Evolutionary conservation across 2,888 invertebrate genomes (phyloP).

Genomic region (Nemotelus nigrinus): DNA sequence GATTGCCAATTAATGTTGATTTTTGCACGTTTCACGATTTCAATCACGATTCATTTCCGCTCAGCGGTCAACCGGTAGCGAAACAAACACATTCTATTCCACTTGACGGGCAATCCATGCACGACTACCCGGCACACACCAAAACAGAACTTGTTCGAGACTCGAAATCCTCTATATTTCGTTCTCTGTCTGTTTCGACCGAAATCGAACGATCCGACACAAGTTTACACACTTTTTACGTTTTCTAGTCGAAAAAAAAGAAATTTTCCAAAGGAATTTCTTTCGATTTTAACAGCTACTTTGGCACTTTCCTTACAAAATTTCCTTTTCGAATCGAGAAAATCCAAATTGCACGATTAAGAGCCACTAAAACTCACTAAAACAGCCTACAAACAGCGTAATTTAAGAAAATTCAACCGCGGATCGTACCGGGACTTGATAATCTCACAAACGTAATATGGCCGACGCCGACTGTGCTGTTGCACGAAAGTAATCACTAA

Average conservation of each 20-base stretch:
- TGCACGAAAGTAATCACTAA: not conserved
- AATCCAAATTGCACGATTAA: not conserved
- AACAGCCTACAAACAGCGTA: not conserved
- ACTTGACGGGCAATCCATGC: not conserved
- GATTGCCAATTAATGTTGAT: not conserved
- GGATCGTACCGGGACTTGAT: not conserved
- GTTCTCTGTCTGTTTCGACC: too few species aligned
- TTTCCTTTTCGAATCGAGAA: too few species aligned
- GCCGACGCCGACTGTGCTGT: conserved; percentile 23
- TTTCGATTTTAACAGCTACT: too few species aligned
- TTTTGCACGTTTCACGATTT: not conserved
- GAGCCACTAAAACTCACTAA: not conserved
- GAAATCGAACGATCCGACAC: too few species aligned
- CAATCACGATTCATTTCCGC: conserved; percentile 2
- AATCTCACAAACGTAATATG: conserved; percentile 20
- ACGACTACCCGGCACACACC: not conserved
- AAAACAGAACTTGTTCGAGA: not conserved
- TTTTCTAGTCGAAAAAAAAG: too few species aligned
- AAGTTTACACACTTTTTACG: too few species aligned
- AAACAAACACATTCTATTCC: not conserved
- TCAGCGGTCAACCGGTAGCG: not conserved
- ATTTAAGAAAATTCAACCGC: conserved; percentile 5
- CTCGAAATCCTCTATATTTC: not conserved
- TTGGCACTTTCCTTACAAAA: too few species aligned
- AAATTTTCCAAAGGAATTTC: too few species aligned